phyloP scores from a whole-genome alignment of 2,113 vertebrate genomes.

The Calyptommatus sinebrachiatus region DNA sequence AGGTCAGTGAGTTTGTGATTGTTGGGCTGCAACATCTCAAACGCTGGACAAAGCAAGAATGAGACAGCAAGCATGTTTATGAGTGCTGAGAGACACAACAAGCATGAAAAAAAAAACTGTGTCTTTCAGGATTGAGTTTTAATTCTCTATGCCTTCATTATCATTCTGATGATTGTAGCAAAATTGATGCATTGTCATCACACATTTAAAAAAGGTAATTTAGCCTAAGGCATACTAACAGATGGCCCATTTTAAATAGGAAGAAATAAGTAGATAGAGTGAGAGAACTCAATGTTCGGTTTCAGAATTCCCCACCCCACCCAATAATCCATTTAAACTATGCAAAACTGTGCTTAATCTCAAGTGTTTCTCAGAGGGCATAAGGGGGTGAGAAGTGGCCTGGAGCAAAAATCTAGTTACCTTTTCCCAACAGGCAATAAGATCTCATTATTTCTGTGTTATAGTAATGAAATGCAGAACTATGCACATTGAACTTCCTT shows the following conservation, averaged over 20 bases:
- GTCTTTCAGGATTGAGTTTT: neutral
- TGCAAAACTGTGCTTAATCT: constrained; percentile 27
- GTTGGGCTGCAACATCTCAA: neutral
- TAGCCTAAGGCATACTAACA: constrained; percentile 37
- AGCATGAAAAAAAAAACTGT: neutral
- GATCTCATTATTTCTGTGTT: constrained; percentile 22
- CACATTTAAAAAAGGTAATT: constrained; percentile 46
- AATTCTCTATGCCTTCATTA: constrained; percentile 7
- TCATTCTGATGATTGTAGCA: constrained; percentile 17
- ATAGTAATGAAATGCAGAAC: constrained; percentile 1
- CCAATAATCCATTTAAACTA: constrained; percentile 16
- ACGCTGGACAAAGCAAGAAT: neutral
- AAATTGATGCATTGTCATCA: constrained; percentile 32
- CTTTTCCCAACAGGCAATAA: constrained; percentile 23
- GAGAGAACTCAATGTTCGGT: constrained; percentile 12
- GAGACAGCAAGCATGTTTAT: neutral
- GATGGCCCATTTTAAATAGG: neutral
- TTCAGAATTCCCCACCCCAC: neutral
- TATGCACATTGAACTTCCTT: neutral
- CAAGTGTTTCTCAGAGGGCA: constrained; percentile 39
- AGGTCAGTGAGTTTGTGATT: neutral
- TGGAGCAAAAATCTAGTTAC: constrained; percentile 29
- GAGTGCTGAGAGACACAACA: neutral
- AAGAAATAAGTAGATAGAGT: neutral
- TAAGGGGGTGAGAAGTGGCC: constrained; percentile 22